Base-by-base conservation (phyloP, 2,888 invertebrate genomes). In the Drosophila kuntzei region DNA sequence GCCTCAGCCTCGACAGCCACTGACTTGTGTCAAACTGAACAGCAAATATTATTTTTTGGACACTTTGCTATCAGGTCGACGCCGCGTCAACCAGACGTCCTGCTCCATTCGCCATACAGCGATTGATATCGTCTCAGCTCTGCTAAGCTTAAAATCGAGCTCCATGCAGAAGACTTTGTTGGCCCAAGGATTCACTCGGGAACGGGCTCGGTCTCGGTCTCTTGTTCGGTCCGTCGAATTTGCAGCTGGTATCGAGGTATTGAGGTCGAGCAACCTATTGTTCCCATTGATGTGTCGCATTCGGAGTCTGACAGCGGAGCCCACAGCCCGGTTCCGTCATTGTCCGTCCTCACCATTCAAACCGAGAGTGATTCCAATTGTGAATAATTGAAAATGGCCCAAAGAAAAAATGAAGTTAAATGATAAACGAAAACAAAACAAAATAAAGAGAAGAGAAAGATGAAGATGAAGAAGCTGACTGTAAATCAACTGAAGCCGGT, bases 51-150 rank as follows among this genome's bases (percentile, higher is more conserved):
- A 91, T 90, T 91, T 90, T 91, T 91, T 91, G 91, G 92, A 91
- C 92, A 92, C 90, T 91, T 92, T 91, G 90, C 90, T 91, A 91
- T 91, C 91, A 91, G 91, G 90, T 90, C 89, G 82, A 79, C 87
- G 86, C 64, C 75, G 73, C 80, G 86, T 73, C 73, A 85, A 71
- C 58, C 67, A 76, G 71, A 73, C 80, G 91, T 92, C 91, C 90
- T 91, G 90, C 89, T 90, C 87, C 76, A 87, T 80, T 82, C 77
- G 77, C 84, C 73, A 79, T 73, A 76, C 79, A 76, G 70, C 90
- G 89, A 91, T 91, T 90, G 88, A 89, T 89, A 91, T 90, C 89
- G 89, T 67, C 85, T 78, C 73, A 60, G 27, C 85, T 78, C 71
- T 55, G 29, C 84, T 78, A 73, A 27, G 27, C 44, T 34, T 16